Base-by-base conservation (phyloP, 2,113 vertebrate genomes). In the Eulemur macaco region DNA sequence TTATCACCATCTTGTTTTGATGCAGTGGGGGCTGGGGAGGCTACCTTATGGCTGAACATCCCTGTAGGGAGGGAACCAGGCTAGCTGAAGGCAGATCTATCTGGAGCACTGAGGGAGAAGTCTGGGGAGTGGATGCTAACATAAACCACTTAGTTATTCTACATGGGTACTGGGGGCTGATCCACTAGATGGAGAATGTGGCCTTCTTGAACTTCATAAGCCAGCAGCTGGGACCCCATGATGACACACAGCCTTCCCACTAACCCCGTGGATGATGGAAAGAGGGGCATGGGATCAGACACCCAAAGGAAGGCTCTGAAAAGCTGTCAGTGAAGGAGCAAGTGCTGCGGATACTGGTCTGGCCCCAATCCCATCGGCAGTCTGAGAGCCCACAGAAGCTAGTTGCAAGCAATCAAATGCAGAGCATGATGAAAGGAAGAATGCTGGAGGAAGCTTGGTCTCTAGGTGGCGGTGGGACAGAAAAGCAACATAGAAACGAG, bases 291-390 rank as follows among this genome's bases (percentile, higher is more conserved):
- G 66, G 47, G 87, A 18, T n/a, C 52, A 63, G 6, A 27, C 47
- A 37, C 27, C 42, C 78, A 89, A 37, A 47, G 60, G 15, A 23
- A 17, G 34, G 64, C 37, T 39, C 39, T 20, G 66, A 64, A 47
- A 81, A 86, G 21, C 2, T 21, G 6, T 5, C 42, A 21, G 13
- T 23, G 47, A 71, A 54, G 76, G 76, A 69, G 18, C 27, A 23
- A 69, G 34, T 20, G 7, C 0, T 1, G 15, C 8, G 10, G 34
- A 14, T 6, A 9, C 11, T 4, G 31, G 2, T 34, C 34, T 42
- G 29, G 4, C 15, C 37, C 20, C 39, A 63, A 27, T 54, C 25
- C 69, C 29, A 11, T 3, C 21, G 60, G 23, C 74, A 56, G n/a
- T 25, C 37, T 86, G 60, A 45, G 3, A 81, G 60, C 42, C 85